Evolutionary conservation across 2,113 vertebrate species (phyloP), one percentile per base, ranked within the genome.

Genomic region (Mus spicilegus): DNA sequence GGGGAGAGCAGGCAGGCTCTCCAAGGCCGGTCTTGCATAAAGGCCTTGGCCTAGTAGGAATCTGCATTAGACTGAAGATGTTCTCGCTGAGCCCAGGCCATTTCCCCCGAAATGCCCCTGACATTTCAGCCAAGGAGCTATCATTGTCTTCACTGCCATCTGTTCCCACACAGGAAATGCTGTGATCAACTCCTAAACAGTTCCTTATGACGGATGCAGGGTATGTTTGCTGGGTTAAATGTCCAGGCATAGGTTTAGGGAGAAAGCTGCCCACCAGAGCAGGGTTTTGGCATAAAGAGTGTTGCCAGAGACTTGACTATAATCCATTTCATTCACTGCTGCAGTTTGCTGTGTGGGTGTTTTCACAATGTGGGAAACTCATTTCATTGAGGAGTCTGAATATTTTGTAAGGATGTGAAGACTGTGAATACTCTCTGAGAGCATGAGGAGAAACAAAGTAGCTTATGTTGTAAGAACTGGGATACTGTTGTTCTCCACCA

Each of bases 361-460:
- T 98, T 98, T 87, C 98, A 99, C 98, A 99, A 99, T 99, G 99
- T 99, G 99, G 98, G 99, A 99, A 99, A 98, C 97, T 98, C 98
- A 98, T 99, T 99, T 99, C 99, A 99, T 99, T 99, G 99, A 99
- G 98, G 97, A 98, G 98, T 98, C 98, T 96, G 98, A 99, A 98
- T 98, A 99, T 99, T 99, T 99, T 99, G 98, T 99, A 99, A 99
- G 99, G 98, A 99, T 99, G 99, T 99, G 99, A 99, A 99, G 99
- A 99, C 98, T 98, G 98, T 99, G 99, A 99, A 99, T 99, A 99
- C 99, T 99, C 99, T 98, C 98, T 98, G 97, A 98, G 98, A 95
- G 98, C 98, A 97, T 98, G 98, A 98, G 97, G 98, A 98, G 98
- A 98, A 99, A 99, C 99, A 99, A 99, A 98, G 98, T 98, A 98